Base-by-base conservation (phyloP, 2,797 vertebrate species). In the Epinephelus coioides region DNA sequence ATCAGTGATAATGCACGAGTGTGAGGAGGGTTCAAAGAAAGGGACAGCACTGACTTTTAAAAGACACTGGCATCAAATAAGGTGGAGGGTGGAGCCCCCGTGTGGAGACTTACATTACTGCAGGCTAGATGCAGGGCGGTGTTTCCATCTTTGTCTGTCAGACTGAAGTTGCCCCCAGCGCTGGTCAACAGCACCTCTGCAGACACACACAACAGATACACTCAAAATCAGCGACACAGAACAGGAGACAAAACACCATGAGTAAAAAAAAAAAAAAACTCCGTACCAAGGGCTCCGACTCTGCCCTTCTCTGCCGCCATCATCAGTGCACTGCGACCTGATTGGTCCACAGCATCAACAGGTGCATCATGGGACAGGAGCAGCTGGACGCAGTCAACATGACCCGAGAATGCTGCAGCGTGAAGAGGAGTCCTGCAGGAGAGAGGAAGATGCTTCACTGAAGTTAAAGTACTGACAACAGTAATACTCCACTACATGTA, bases 91-190 rank as follows among this genome's bases (percentile, higher is more conserved):
- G 17, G 10, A 23, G 55, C 46, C 70, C 43, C 55, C 78, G 5
- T 14, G 59, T 82, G 71, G 84, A 79, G 67, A 95, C 97, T 90
- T 95, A 98, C 98, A 76, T 96, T 97, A 92, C 95, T 97, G 92
- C 98, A 98, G 64, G 98, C 96, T 86, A 98, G 94, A 85, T 99
- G 98, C 78, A 99, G 95, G 54, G 96, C 94, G 1, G 97, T 98
- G 90, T 99, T 98, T 76, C 96, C 93, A 12, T 97, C 96, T 74
- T 94, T 96, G 75, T 99, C 98, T 8, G 94, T 96, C 71, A 97
- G 78, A 68, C 94, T 95, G 88, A 97, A 92, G 86, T 96, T 95
- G 74, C 95, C 95, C 43, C 93, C 94, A 78, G 95, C 90, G 84
- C 90, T 88, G 88, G 94, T 97, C 90, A 99, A 93, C 94, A 99